Conservation (phyloP, 2,113 vertebrate species). For the Bubo bubo region DNA sequence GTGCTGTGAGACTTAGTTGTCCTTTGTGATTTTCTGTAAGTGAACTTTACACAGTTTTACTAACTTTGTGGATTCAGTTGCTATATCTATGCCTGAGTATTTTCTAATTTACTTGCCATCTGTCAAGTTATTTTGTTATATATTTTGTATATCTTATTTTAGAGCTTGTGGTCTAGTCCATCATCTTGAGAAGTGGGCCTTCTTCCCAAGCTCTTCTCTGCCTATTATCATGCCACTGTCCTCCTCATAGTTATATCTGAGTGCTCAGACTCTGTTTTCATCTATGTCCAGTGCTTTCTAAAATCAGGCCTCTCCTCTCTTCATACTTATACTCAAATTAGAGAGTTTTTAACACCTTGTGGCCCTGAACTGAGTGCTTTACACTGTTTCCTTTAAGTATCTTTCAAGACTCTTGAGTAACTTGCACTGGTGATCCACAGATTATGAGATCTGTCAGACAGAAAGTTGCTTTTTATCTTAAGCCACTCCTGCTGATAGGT, state of each 20-base stretch:
- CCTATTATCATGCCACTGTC: background rate
- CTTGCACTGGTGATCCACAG: background rate
- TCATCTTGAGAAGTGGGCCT: background rate
- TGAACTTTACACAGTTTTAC: background rate
- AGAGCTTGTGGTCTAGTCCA: background rate
- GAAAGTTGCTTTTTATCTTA: background rate
- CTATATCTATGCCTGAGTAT: background rate
- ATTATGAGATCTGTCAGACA: background rate
- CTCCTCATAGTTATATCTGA: background rate
- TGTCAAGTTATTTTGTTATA: background rate
- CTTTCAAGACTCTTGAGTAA: background rate
- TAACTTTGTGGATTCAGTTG: background rate
- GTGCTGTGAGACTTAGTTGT: background rate
- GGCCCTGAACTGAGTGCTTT: background rate
- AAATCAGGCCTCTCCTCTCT: background rate
- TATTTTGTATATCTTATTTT: background rate
- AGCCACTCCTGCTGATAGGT: background rate
- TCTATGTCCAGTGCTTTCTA: background rate
- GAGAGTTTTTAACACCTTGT: background rate
- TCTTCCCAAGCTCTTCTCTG: background rate
- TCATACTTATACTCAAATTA: background rate
- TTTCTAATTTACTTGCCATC: background rate
- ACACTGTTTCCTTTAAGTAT: background rate
- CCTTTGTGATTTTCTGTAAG: background rate
- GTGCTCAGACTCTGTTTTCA: background rate